phyloP scores from a whole-genome alignment of 2,797 vertebrate genomes.

The Epinephelus malabaricus region DNA sequence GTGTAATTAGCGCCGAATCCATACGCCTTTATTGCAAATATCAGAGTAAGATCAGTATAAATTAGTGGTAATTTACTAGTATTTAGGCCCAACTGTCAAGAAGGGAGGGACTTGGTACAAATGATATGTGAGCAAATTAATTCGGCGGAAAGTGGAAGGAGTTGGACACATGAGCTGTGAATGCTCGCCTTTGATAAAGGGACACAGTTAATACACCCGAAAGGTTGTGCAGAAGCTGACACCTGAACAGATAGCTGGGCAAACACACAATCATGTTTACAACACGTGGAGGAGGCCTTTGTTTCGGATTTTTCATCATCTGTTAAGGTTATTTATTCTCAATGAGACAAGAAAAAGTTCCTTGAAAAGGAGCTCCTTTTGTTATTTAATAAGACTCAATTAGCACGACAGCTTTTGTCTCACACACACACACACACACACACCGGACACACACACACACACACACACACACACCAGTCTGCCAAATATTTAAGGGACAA shows the following conservation, averaged over 20 bases:
- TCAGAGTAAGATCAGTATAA: conserved; percentile 94
- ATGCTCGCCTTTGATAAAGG: conserved; percentile 67
- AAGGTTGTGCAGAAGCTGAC: conserved; percentile 63
- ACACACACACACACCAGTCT: conserved; percentile 4
- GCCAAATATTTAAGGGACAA: conserved; percentile 76
- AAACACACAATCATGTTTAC: conserved; percentile 26
- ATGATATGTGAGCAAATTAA: conserved; percentile 95
- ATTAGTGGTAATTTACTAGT: conserved; percentile 94
- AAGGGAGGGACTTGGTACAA: conserved; percentile 90
- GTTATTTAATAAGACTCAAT: conserved; percentile 80
- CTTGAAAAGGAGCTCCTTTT: conserved; percentile 64
- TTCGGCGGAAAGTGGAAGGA: conserved; percentile 91
- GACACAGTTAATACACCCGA: conserved; percentile 36
- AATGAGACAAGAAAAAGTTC: conserved; percentile 77
- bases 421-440: not conserved
- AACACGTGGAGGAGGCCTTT: conserved; percentile 1
- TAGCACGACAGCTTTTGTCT: not conserved
- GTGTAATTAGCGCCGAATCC: conserved; percentile 93
- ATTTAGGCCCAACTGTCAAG: conserved; percentile 92
- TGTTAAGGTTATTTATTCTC: conserved; percentile 88
- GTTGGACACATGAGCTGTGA: conserved; percentile 77
- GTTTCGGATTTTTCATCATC: conserved; percentile 82
- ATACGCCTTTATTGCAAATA: conserved; percentile 94
- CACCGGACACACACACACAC: not conserved
- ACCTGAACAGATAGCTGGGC: conserved; percentile 66